phyloP scores from a whole-genome alignment of 2,888 invertebrate genomes.

The Mythimna lalbum region DNA sequence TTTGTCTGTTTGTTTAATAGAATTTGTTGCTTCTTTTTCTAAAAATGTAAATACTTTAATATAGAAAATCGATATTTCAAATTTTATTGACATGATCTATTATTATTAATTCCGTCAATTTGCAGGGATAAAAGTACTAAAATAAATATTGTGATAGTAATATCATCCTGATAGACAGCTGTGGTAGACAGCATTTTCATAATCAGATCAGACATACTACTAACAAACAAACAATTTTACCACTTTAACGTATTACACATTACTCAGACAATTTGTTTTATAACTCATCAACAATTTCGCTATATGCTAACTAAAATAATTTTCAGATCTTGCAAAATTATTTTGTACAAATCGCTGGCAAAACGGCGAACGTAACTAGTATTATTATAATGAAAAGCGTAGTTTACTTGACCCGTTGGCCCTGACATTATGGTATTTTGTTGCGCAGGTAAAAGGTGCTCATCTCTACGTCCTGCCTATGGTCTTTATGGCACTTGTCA shows the following conservation, averaged over 20 bases:
- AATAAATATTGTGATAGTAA: too few species aligned
- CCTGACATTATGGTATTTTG: slow-evolving; percentile 79
- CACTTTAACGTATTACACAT: not conserved
- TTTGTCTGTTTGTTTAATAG: slow-evolving; percentile 11
- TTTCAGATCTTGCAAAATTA: slow-evolving; percentile 32
- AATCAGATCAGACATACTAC: not conserved
- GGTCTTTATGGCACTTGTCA: slow-evolving; percentile 68
- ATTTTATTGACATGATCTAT: too few species aligned
- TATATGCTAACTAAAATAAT: slow-evolving; percentile 14
- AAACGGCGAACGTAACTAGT: slow-evolving; percentile 42
- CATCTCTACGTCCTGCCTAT: slow-evolving; percentile 67
- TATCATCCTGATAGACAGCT: too few species aligned
- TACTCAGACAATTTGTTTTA: not conserved
- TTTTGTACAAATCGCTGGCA: slow-evolving; percentile 29
- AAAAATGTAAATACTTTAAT: not conserved
- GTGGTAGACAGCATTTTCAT: not conserved
- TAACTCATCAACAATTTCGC: not conserved
- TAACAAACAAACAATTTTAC: not conserved
- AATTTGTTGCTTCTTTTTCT: not conserved
- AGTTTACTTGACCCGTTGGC: slow-evolving; percentile 67
- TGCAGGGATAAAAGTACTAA: too few species aligned
- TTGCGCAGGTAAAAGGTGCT: slow-evolving; percentile 79
- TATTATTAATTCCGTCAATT: too few species aligned
- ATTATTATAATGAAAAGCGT: slow-evolving; percentile 57
- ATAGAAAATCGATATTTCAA: too few species aligned